phyloP scores from a whole-genome alignment of 1,140 invertebrate genomes.

The Drosophila chauvacae region DNA sequence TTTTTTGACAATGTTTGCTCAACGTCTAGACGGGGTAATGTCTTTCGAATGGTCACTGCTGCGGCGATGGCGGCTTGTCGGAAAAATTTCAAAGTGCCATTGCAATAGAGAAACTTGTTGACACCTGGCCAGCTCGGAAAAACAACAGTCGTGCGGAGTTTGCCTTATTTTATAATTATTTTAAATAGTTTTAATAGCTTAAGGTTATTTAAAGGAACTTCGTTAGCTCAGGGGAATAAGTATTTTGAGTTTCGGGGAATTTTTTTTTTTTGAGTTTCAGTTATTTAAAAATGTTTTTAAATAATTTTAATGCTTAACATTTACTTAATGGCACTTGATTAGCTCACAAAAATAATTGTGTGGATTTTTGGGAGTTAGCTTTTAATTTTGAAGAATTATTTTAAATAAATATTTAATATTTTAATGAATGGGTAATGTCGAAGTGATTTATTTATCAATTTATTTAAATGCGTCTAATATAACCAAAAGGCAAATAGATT shows the following conservation, averaged over 20 bases:
- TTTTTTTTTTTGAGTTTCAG: not conserved
- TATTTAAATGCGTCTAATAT: not conserved
- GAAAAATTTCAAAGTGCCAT: conserved; percentile 68
- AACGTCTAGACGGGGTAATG: conserved; percentile 73
- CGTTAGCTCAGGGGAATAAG: not conserved
- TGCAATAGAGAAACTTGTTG: conserved; percentile 45
- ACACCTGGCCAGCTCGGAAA: conserved; percentile 1
- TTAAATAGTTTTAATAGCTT: not conserved
- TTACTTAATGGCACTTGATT: not conserved
- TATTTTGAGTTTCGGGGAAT: not conserved
- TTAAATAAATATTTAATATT: not conserved
- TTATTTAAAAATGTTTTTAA: not conserved
- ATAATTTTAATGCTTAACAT: not conserved
- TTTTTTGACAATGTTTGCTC: conserved; percentile 73
- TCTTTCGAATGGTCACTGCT: conserved; percentile 35
- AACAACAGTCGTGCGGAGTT: not conserved
- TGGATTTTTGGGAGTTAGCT: not conserved
- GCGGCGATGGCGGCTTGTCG: conserved; percentile 32
- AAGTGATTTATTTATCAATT: not conserved
- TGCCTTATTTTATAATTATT: conserved; percentile 1
- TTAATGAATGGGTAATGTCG: no score
- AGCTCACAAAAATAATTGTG: not conserved
- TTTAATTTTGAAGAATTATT: not conserved
- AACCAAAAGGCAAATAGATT: not conserved
- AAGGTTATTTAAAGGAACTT: not conserved